phyloP scores from a whole-genome alignment of 1,140 invertebrate species.

The Eurosta solidaginis region DNA sequence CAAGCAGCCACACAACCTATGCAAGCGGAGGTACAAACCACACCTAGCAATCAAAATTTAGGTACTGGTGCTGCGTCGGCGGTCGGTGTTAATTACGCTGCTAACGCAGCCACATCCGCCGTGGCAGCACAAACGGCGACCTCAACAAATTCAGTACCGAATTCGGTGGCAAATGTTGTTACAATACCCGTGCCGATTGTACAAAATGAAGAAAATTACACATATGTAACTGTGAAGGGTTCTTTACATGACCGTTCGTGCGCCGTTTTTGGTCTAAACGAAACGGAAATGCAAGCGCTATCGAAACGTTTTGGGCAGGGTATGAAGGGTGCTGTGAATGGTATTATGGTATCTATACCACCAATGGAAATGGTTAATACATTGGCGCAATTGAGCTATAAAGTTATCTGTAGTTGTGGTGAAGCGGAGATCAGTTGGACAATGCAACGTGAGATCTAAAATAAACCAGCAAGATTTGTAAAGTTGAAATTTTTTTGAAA shows the following conservation, averaged over 20 bases:
- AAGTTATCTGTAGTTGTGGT: constrained; percentile 75
- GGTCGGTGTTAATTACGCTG: background rate
- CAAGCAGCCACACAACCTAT: background rate
- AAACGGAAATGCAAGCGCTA: constrained; percentile 70
- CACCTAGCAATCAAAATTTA: background rate
- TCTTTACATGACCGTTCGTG: constrained; percentile 74
- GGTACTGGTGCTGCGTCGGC: background rate
- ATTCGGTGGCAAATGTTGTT: constrained; percentile 48
- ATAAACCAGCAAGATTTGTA: background rate
- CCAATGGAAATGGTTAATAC: constrained; percentile 72
- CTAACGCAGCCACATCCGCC: background rate
- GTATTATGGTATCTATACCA: constrained; percentile 69
- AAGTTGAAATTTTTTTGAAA: background rate
- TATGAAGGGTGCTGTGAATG: constrained; percentile 68
- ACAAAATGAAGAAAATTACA: constrained; percentile 62
- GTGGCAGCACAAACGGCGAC: constrained; percentile 34
- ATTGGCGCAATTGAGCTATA: constrained; percentile 75
- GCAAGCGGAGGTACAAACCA: background rate
- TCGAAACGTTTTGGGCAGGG: constrained; percentile 70
- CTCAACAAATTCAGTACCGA: constrained; percentile 39
- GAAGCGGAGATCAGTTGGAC: constrained; percentile 82
- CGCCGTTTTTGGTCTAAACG: constrained; percentile 73
- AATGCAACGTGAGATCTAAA: constrained; percentile 72
- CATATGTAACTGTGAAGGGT: constrained; percentile 77
- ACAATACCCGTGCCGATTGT: constrained; percentile 58